phyloP scores from a whole-genome alignment of 2,797 vertebrate species.

The Threskiornis aethiopicus region DNA sequence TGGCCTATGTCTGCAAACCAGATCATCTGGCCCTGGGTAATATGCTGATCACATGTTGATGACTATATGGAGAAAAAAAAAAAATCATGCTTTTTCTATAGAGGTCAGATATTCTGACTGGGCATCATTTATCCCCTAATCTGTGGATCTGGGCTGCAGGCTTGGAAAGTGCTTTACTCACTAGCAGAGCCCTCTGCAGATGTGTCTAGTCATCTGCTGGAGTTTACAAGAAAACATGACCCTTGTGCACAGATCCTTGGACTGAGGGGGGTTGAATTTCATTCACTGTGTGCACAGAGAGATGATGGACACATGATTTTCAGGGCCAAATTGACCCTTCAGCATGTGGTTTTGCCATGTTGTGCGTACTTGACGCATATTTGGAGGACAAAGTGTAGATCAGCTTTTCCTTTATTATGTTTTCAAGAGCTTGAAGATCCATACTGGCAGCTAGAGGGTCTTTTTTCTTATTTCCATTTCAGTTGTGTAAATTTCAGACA shows the following conservation, averaged over 20 bases:
- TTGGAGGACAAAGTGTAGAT: not conserved
- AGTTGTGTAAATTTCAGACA: not conserved
- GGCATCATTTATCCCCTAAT: not conserved
- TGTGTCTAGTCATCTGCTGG: not conserved
- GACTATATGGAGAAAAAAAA: not conserved
- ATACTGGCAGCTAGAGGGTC: not conserved
- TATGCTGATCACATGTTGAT: not conserved
- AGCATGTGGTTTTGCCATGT: not conserved
- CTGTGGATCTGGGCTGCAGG: slow-evolving; percentile 13
- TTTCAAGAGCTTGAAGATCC: not conserved
- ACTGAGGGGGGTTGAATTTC: not conserved
- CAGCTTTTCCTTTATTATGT: not conserved
- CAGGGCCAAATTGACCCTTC: not conserved
- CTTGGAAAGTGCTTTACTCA: not conserved
- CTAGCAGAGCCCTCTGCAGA: not conserved
- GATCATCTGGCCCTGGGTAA: not conserved
- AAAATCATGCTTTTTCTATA: not conserved
- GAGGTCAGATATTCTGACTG: not conserved
- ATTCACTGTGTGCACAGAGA: fast-evolving
- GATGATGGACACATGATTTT: not conserved
- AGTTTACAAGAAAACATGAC: slow-evolving; percentile 13
- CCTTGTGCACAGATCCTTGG: not conserved
- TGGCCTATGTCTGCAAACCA: not conserved
- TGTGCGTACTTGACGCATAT: fast-evolving
- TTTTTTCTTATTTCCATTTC: not conserved